A percentile compares a stretch with the other conserved stretches of the same genome.
phyloP scores from a whole-genome alignment of 2,888 invertebrate species.

The Noctua janthina region DNA sequence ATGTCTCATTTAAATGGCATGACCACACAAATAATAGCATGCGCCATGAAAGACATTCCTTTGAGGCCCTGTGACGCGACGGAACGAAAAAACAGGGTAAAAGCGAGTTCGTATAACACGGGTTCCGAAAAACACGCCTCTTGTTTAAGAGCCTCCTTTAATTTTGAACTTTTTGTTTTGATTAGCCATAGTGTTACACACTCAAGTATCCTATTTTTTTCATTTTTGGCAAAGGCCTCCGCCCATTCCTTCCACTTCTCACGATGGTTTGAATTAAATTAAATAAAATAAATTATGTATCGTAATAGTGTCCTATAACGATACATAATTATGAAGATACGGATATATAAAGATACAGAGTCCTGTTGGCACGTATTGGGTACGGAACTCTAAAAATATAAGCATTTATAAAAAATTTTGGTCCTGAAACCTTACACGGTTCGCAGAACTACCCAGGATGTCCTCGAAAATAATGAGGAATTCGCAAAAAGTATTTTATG shows the following conservation, averaged over 20 bases:
- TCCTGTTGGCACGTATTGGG: background rate
- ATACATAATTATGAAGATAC: too few species aligned
- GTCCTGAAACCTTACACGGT: conserved; percentile 16
- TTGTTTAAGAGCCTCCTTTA: background rate
- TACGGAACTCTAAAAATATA: background rate
- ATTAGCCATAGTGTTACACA: background rate
- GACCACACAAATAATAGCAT: background rate
- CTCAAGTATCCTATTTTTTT: background rate
- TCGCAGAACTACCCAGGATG: conserved; percentile 44
- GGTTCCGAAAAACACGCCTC: background rate
- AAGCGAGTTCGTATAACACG: background rate
- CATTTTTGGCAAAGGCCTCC: too few species aligned
- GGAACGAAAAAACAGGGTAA: background rate
- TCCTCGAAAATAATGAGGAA: conserved; percentile 55
- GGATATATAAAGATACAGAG: background rate
- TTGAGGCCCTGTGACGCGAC: background rate
- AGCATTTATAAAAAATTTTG: background rate
- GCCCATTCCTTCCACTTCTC: too few species aligned
- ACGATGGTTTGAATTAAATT: too few species aligned
- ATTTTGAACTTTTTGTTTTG: background rate
- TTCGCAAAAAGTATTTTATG: conserved; percentile 61
- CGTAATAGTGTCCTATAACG: too few species aligned
- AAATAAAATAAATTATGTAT: too few species aligned
- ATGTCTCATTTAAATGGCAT: conserved; percentile 13
- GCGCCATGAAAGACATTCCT: background rate